phyloP scores from a whole-genome alignment of 2,797 vertebrate genomes.

The Pseudochirops corinnae region DNA sequence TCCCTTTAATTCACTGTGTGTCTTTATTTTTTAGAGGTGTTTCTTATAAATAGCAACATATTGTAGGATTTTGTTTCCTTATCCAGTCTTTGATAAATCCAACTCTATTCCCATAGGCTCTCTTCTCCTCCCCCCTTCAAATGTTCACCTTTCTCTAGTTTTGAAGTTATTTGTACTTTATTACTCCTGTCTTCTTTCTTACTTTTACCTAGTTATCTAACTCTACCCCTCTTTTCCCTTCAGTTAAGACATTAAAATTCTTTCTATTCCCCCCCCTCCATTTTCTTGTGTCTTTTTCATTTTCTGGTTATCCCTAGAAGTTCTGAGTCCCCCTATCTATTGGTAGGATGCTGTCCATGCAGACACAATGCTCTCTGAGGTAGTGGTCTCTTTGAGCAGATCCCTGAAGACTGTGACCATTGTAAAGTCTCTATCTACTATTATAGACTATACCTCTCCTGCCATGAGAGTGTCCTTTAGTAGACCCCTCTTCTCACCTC shows the following conservation, averaged over 20 bases:
- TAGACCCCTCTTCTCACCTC: not conserved
- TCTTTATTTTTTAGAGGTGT: not conserved
- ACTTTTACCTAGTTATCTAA: not conserved
- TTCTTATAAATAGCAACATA: not conserved
- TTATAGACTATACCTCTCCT: not conserved
- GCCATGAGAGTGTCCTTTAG: not conserved
- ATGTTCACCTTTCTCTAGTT: not conserved
- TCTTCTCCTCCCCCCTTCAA: not conserved
- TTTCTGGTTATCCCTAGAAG: not conserved
- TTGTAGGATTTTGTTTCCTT: not conserved
- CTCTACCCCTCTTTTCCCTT: not conserved
- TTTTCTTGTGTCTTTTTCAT: not conserved
- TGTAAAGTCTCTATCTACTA: not conserved
- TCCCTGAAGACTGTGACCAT: not conserved
- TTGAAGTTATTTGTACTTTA: not conserved
- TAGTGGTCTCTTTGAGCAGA: not conserved
- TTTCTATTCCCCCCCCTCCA: not conserved
- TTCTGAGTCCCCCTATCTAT: not conserved
- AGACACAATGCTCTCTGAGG: not conserved
- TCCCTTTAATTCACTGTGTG: not conserved
- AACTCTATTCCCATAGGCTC: not conserved
- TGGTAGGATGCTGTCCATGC: not conserved
- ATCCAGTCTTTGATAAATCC: not conserved
- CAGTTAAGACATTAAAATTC: not conserved
- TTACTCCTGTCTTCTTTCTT: not conserved